Conservation (phyloP, 2,888 invertebrate species). For the Polydrusus pterygomalis region DNA sequence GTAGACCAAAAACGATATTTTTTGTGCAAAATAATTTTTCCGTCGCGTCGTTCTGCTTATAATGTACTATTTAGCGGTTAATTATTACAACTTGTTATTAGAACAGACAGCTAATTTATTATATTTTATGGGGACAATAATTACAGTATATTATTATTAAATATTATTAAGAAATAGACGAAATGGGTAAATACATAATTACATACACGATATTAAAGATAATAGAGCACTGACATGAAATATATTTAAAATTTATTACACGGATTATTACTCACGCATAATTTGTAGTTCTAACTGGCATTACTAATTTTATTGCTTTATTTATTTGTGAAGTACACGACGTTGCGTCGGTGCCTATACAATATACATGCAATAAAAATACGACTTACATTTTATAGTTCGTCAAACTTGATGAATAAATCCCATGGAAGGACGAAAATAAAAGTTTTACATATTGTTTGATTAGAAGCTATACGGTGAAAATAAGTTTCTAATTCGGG, state of each 20-base stretch:
- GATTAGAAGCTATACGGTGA: no score
- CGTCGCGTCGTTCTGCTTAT: no score
- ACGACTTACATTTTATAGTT: neutral
- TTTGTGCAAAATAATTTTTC: no score
- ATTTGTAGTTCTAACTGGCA: slow-evolving; percentile 20
- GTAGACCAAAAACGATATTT: no score
- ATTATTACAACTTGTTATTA: neutral
- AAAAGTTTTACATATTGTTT: no score
- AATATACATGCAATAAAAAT: neutral
- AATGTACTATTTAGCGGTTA: no score
- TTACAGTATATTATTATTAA: slow-evolving; percentile 4
- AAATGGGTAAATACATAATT: slow-evolving; percentile 34
- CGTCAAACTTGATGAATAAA: no score
- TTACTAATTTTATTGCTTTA: slow-evolving; percentile 30
- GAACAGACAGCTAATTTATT: neutral
- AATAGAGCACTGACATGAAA: slow-evolving; percentile 34
- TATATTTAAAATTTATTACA: slow-evolving; percentile 42
- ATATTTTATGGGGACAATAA: slow-evolving; percentile 3
- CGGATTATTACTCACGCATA: slow-evolving; percentile 23
- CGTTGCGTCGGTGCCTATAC: neutral
- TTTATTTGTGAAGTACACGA: neutral
- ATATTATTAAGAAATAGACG: slow-evolving; percentile 37
- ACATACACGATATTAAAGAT: slow-evolving; percentile 31
- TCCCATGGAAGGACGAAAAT: no score
- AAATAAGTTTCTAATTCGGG: no score